phyloP scores from a whole-genome alignment of 1,140 invertebrate species.

The Pogonus chalceus region DNA sequence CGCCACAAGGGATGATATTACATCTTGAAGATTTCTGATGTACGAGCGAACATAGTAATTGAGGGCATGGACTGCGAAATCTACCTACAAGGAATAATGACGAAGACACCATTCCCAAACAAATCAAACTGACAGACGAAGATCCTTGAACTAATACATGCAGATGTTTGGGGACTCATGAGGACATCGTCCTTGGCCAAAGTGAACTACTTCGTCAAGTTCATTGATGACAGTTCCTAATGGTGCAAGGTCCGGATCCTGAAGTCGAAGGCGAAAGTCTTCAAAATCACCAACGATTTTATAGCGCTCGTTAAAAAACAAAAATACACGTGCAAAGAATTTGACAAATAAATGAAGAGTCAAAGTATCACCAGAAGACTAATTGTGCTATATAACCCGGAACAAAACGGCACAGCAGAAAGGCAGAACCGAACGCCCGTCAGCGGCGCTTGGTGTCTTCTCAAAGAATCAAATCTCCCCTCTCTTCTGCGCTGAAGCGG shows the following conservation, averaged over 20 bases:
- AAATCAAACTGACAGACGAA: slow-evolving; percentile 48
- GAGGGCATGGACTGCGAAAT: too few relatives aligned
- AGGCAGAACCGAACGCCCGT: background rate
- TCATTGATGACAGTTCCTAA: slow-evolving; percentile 26
- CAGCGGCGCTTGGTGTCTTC: background rate
- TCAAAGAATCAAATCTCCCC: background rate
- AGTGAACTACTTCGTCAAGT: slow-evolving; percentile 24
- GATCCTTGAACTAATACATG: too few relatives aligned
- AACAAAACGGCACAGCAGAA: background rate
- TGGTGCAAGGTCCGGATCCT: slow-evolving; percentile 16
- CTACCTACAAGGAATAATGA: slow-evolving; percentile 18
- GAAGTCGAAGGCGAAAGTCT: background rate
- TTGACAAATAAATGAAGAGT: slow-evolving; percentile 19
- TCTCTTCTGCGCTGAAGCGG: background rate
- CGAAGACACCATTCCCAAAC: slow-evolving; percentile 43
- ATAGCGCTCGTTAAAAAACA: slow-evolving; percentile 6
- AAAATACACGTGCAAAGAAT: slow-evolving; percentile 26
- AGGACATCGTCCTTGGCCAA: slow-evolving; percentile 12
- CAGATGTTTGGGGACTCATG: slow-evolving; percentile 21
- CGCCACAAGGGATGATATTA: too few relatives aligned
- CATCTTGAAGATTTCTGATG: too few relatives aligned
- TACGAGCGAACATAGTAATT: too few relatives aligned
- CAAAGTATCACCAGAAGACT: slow-evolving; percentile 1
- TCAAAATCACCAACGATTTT: slow-evolving; percentile 1
- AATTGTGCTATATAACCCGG: background rate